phyloP scores from a whole-genome alignment of 2,888 invertebrate species.

The Polydrusus pterygomalis region DNA sequence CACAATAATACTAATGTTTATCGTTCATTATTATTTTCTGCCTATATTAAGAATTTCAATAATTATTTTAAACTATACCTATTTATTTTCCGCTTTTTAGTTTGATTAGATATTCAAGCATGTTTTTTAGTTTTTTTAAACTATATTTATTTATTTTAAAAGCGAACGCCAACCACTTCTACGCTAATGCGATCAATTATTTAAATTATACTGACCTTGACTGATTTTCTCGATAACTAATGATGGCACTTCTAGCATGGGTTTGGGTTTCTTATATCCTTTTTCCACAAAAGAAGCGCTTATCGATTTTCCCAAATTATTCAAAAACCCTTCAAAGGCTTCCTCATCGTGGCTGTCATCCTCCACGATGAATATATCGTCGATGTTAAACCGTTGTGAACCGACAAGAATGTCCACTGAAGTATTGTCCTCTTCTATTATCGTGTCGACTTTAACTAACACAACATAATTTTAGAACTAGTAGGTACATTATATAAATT shows the following conservation, averaged over 20 bases:
- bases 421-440: neutral
- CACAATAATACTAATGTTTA: too few species aligned
- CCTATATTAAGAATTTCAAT: too few species aligned
- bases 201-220: slow-evolving; percentile 5
- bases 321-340: slow-evolving; percentile 46
- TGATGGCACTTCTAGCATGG: slow-evolving; percentile 26
- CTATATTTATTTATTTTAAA: too few species aligned
- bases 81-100: too few species aligned
- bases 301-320: slow-evolving; percentile 49
- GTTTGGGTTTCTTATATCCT: slow-evolving; percentile 25
- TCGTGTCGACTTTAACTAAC: neutral
- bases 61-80: too few species aligned
- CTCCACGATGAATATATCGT: slow-evolving; percentile 48
- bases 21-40: too few species aligned
- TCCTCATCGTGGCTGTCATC: slow-evolving; percentile 39
- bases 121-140: too few species aligned
- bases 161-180: too few species aligned
- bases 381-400: slow-evolving; percentile 37
- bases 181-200: too few species aligned
- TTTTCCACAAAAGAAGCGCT: slow-evolving; percentile 48
- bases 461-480: too few species aligned
- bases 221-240: slow-evolving; percentile 43
- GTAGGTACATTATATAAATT: too few species aligned
- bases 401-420: slow-evolving; percentile 49
- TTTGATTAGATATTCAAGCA: too few species aligned